Conservation (phyloP, 1,140 invertebrate genomes). For the Mamestra configurata region DNA sequence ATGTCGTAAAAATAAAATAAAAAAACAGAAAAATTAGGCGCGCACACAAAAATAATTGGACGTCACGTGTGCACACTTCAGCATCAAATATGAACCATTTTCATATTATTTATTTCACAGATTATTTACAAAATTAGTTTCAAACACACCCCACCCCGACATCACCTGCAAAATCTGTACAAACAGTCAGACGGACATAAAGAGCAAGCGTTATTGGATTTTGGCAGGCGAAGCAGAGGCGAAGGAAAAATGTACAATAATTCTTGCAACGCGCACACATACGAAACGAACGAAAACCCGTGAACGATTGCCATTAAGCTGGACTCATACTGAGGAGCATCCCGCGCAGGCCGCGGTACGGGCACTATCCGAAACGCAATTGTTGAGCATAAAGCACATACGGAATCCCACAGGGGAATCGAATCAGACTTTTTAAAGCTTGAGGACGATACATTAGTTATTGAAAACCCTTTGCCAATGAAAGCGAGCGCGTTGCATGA, state of each 20-base stretch:
- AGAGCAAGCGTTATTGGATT: slow-evolving; percentile 34
- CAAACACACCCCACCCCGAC: slow-evolving; percentile 29
- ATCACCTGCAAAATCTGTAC: slow-evolving; percentile 50
- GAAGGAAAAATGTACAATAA: slow-evolving; percentile 31
- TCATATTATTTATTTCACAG: not conserved
- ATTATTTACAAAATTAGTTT: slow-evolving; percentile 46
- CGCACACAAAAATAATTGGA: not conserved
- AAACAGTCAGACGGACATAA: slow-evolving; percentile 38
- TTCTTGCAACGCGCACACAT: slow-evolving; percentile 14
- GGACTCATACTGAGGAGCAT: too few species aligned
- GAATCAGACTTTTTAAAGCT: not conserved
- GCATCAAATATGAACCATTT: not conserved
- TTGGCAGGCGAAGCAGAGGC: slow-evolving; percentile 52
- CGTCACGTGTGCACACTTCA: not conserved
- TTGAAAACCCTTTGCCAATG: not conserved
- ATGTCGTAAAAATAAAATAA: too few species aligned
- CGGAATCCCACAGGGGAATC: not conserved
- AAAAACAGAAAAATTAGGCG: not conserved
- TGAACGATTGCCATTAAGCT: too few species aligned
- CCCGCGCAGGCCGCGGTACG: too few species aligned
- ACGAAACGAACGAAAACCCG: not conserved
- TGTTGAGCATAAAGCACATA: too few species aligned
- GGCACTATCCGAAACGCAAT: too few species aligned
- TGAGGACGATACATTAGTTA: not conserved
- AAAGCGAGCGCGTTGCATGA: slow-evolving; percentile 22